phyloP scores from a whole-genome alignment of 2,113 vertebrate genomes.

The Sporophila hypoxantha region DNA sequence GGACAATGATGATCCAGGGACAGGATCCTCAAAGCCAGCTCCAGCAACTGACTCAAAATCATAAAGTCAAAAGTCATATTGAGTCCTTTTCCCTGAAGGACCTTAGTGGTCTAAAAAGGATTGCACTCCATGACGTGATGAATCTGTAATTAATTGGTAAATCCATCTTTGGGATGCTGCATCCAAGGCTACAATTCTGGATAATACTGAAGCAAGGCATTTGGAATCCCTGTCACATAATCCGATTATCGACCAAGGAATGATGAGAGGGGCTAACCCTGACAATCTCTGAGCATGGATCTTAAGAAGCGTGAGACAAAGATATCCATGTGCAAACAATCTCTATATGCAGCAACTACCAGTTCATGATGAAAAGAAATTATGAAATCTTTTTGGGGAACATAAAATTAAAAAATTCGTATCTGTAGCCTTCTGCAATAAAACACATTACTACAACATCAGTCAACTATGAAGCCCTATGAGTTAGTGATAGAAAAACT shows the following conservation, averaged over 20 bases:
- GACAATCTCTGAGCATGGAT: too few relatives aligned
- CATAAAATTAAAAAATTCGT: not conserved
- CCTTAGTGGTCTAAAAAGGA: too few relatives aligned
- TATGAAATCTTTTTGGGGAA: not conserved
- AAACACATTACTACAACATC: not conserved
- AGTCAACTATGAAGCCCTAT: not conserved
- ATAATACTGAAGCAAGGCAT: too few relatives aligned
- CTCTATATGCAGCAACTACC: not conserved
- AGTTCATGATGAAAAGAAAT: not conserved
- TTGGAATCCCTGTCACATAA: not conserved
- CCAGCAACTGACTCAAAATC: not conserved
- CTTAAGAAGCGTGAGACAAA: not conserved
- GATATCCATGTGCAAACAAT: not conserved
- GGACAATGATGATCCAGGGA: too few relatives aligned
- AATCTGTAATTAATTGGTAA: not conserved
- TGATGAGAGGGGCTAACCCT: too few relatives aligned
- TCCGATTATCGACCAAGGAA: accelerated
- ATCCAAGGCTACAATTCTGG: not conserved
- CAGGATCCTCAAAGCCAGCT: not conserved
- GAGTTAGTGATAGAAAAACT: not conserved
- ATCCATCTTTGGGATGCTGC: not conserved
- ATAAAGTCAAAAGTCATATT: too few relatives aligned
- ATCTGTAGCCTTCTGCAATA: not conserved
- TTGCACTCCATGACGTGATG: not conserved
- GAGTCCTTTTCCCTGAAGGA: not conserved